phyloP scores from a whole-genome alignment of 2,113 vertebrate species.

The Phycodurus eques region DNA sequence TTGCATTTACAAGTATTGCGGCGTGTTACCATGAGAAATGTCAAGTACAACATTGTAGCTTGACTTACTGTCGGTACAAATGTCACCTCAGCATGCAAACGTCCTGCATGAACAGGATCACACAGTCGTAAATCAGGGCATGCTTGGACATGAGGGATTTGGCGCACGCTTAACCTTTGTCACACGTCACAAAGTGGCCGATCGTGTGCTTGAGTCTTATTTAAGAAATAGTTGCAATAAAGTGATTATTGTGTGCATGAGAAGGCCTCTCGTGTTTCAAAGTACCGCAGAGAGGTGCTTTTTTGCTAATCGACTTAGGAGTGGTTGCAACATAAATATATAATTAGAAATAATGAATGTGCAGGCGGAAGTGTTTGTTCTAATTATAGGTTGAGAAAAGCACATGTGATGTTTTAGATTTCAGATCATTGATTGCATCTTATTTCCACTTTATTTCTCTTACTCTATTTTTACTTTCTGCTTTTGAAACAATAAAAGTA shows the following conservation, averaged over 20 bases:
- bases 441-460: background rate
- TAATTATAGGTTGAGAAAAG: constrained; percentile 1
- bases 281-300: background rate
- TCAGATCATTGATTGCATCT: background rate
- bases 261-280: background rate
- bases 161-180: background rate
- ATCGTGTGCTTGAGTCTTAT: background rate
- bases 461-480: background rate
- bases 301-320: background rate
- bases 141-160: constrained; percentile 3
- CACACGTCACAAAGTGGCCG: background rate
- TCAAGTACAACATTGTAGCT: background rate
- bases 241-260: background rate
- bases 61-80: constrained; percentile 4
- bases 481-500: background rate
- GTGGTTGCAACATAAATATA: background rate
- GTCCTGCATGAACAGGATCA: background rate
- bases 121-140: background rate
- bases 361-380: background rate
- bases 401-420: background rate
- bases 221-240: background rate
- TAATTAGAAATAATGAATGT: background rate
- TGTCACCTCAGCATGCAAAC: constrained; percentile 9
- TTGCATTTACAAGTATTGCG: background rate
- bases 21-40: background rate